Percentiles rank a stretch among this genome's conserved stretches.
These are phyloP conservation scores for Pavo muticus DNA, from an alignment of 2,113 vertebrate genomes.

Conservation along the genomic window DNA sequence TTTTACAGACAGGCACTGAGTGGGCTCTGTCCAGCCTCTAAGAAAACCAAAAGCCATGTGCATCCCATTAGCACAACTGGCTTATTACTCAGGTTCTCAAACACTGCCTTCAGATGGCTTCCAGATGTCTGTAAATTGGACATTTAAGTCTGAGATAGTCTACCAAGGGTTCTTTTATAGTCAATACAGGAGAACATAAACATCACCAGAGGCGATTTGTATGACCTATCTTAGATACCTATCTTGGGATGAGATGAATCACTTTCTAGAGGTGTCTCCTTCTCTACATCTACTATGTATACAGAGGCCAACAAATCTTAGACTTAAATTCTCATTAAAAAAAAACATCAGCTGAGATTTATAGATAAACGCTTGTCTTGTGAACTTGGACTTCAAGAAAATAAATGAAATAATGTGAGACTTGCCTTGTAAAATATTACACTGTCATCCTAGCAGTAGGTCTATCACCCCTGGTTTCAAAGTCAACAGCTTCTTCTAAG, in stretches of 20 bases:
- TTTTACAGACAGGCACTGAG: background rate
- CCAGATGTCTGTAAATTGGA: background rate
- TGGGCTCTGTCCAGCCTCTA: background rate
- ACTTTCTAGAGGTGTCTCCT: slow-evolving; percentile 44
- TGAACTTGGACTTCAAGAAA: slow-evolving; percentile 16
- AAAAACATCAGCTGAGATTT: background rate
- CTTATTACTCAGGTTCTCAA: background rate
- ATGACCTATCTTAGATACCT: slow-evolving; percentile 34
- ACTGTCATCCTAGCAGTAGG: background rate
- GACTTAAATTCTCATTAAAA: background rate
- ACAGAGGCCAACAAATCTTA: background rate
- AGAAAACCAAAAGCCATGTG: background rate
- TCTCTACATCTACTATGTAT: background rate
- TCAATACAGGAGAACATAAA: slow-evolving; percentile 34
- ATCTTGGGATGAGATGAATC: slow-evolving; percentile 44
- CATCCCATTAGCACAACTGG: background rate
- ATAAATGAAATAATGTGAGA: background rate
- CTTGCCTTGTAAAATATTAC: background rate
- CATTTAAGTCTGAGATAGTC: slow-evolving; percentile 16
- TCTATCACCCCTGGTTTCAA: background rate
- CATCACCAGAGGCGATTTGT: slow-evolving; percentile 13
- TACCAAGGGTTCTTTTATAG: slow-evolving; percentile 18
- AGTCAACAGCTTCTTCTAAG: background rate
- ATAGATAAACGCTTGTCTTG: background rate
- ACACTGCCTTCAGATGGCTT: slow-evolving; percentile 23